Evolutionary conservation across 2,888 invertebrate genomes (phyloP), one percentile per base, ranked within the genome.

Genomic region (Germaria angustata): DNA sequence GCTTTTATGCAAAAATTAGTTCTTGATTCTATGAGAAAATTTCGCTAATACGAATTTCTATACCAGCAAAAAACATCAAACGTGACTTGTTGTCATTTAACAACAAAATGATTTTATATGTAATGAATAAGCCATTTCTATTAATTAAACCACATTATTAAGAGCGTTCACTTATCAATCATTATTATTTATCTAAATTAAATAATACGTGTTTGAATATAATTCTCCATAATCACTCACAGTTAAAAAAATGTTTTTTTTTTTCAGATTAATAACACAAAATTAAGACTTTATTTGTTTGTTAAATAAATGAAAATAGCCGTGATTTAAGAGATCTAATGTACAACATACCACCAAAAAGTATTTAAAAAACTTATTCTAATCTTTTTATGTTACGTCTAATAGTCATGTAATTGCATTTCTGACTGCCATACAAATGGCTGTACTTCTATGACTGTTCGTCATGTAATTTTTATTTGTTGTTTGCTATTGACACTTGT

Each of bases 401-500:
- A 63, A 46, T 63, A 57, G 55, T 69, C 41, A 59, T 57, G 57
- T 81, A 73, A 78, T 81, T 81, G 44, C 73, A 69, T 78, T 63
- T 78, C 6, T 36, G 63, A 57, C 22, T 63, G 78, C 51, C 72
- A 72, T 65, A 78, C 53, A 65, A 36, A 78, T 69, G 49, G 20
- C 41, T n/a, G 34, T 55, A 57, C 44, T 44, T 81, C 68, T 81
- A 78, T 75, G 69, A 73, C 73, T 73, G 61, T 78, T 81, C 73
- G 81, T 78, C 81, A 78, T 81, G 78, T 81, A 78, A 81, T 73
- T 68, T 63, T 63, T 72, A 72, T 63, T 71, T 63, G 78, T 55
- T 78, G 22, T 46, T 55, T 78, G 55, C 36, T 78, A 78, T 78
- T 78, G 78, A 78, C 78, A 78, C 78, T 78, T 77, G 77, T 69